Evolutionary conservation across 2,888 invertebrate species (phyloP), one percentile per base, ranked within the genome.

Genomic region (Drosophila incognita): DNA sequence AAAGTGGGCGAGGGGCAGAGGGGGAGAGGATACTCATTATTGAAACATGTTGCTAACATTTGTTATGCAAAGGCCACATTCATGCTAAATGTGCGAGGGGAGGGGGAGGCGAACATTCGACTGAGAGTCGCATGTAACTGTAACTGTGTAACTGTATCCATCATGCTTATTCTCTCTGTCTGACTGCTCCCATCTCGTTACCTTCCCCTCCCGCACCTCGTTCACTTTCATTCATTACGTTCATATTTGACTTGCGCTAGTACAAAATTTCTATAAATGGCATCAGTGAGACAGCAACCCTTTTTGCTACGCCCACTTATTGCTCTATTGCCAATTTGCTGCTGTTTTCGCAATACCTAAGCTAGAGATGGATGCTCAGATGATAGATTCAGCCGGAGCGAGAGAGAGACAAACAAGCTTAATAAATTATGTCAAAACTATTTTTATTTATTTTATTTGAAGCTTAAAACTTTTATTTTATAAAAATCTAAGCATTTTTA

Each of bases 41-140:
- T 80, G 87, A 83, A 89, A 87, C 87, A 87, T 89, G 87, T 75
- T 89, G 82, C 82, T 75, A 74, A 75, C 89, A 89, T 87, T 88
- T 85, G 82, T 87, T 87, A 89, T 83, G 87, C 89, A 81, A 83
- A 83, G 76, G 77, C 82, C 80, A 89, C 87, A 85, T 84, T 79
- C 79, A 81, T 72, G 81, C 72, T 68, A 75, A 76, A 75, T 82
- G 81, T 38, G 57, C 21, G 4, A 18, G 46, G 8, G 27, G 0
- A 1, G 13, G 15, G 6, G 5, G 4, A 13, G 18, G n/a, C 31
- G 11, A 8, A 36, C 13, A 58, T 56, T 52, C 66, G n/a, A 8
- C 10, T n/a, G n/a, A 46, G 15, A 29, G 27, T 27, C 35, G 21
- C 15, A 49, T 36, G 35, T 59, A 48, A 68, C 51, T 29, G 71